phyloP scores from a whole-genome alignment of 2,113 vertebrate genomes.

The Herpetotheres cachinnans region DNA sequence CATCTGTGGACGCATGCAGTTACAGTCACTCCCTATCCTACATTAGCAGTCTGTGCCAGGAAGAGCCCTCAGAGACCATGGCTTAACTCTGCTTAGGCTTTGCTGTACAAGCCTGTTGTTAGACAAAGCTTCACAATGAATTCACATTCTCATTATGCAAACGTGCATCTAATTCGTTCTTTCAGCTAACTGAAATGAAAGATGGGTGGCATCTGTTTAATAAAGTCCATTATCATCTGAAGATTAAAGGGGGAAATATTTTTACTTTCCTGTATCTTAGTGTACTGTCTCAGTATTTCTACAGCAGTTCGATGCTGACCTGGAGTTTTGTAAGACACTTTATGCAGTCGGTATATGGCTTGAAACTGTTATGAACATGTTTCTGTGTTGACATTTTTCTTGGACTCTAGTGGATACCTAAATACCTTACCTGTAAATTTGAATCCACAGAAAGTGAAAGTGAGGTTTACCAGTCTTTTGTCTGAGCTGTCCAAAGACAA shows the following conservation, averaged over 20 bases:
- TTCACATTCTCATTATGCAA: slow-evolving; percentile 9
- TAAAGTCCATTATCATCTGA: neutral
- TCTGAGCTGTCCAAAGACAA: neutral
- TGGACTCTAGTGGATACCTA: neutral
- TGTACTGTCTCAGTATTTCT: neutral
- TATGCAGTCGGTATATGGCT: neutral
- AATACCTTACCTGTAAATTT: neutral
- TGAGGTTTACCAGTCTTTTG: neutral
- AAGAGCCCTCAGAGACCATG: neutral
- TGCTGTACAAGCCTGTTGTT: slow-evolving; percentile 12
- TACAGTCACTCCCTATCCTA: neutral
- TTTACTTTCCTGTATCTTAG: neutral
- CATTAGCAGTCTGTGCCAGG: neutral
- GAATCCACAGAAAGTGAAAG: neutral
- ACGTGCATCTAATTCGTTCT: slow-evolving; percentile 14
- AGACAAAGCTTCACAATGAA: slow-evolving; percentile 9
- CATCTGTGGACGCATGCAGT: neutral
- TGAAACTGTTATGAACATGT: neutral
- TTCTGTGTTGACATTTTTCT: neutral
- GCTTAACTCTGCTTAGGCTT: slow-evolving; percentile 36
- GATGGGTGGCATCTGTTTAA: slow-evolving; percentile 24
- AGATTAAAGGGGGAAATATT: neutral
- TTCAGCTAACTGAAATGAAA: slow-evolving; percentile 2
- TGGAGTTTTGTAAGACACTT: neutral
- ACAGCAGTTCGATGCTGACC: neutral